Conservation (phyloP, 2,797 vertebrate species). For the Pantherophis vulpinus region DNA sequence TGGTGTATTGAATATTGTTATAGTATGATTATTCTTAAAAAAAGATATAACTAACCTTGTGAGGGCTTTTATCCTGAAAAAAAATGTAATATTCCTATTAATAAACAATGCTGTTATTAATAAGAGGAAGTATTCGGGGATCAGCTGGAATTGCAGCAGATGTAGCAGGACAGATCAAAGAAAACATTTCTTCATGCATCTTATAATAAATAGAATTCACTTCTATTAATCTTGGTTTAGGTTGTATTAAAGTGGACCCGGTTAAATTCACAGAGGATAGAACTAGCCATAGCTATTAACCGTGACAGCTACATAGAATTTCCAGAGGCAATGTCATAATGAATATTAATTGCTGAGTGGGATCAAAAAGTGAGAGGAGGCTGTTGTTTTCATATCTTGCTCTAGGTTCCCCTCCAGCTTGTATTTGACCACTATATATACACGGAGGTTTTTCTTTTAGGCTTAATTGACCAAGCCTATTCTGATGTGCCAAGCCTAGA, state of each 20-base stretch:
- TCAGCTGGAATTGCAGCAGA: background rate
- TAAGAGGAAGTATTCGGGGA: background rate
- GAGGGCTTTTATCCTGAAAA: background rate
- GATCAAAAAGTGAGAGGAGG: background rate
- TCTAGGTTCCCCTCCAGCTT: background rate
- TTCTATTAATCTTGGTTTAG: background rate
- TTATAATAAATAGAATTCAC: background rate
- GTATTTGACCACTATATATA: background rate
- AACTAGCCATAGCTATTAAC: background rate
- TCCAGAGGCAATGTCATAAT: background rate
- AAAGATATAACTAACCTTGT: background rate
- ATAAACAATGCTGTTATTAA: background rate
- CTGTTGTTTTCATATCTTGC: background rate
- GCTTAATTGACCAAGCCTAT: background rate
- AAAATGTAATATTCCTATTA: background rate
- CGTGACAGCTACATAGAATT: background rate
- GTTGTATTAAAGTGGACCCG: background rate
- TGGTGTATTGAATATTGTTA: background rate
- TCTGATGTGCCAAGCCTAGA: background rate
- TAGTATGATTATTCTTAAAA: background rate
- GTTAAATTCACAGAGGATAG: background rate
- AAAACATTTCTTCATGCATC: background rate
- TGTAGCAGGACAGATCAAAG: background rate
- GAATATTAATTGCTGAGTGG: background rate
- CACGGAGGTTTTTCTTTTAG: background rate